Percentiles rank a stretch among this genome's conserved stretches.
phyloP scores from a whole-genome alignment of 2,113 vertebrate species.

The Sapayoa aenigma region DNA sequence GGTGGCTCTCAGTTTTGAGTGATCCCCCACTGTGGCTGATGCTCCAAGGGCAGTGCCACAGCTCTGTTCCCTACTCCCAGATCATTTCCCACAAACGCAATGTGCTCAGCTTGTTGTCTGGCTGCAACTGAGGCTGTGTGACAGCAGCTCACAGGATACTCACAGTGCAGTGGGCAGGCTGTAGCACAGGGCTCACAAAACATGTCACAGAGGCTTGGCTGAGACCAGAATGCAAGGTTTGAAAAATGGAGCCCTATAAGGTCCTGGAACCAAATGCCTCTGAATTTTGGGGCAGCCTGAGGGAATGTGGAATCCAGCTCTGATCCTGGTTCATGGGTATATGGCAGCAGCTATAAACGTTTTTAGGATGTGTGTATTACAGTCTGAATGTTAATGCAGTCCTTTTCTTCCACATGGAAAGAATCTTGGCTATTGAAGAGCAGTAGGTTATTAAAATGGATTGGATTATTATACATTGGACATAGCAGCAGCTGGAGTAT shows the following conservation, averaged over 20 bases:
- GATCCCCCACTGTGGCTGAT: fast-evolving
- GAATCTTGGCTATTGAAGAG: neutral
- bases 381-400: neutral
- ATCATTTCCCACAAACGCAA: neutral
- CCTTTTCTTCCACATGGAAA: neutral
- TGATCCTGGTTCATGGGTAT: neutral
- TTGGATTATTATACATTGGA: slow-evolving; percentile 19
- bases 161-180: neutral
- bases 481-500: slow-evolving; percentile 2
- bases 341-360: neutral
- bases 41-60: neutral
- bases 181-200: neutral
- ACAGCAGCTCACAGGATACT: neutral
- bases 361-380: neutral
- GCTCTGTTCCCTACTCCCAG: neutral
- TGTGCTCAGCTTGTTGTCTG: neutral
- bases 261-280: neutral
- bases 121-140: neutral
- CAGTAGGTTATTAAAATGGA: slow-evolving; percentile 1
- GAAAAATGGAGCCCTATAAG: neutral
- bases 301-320: neutral
- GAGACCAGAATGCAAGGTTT: neutral
- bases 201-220: neutral
- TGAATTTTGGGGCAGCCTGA: neutral
- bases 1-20: neutral